Conservation (phyloP, 2,797 vertebrate genomes). For the Gobio occitaniae region DNA sequence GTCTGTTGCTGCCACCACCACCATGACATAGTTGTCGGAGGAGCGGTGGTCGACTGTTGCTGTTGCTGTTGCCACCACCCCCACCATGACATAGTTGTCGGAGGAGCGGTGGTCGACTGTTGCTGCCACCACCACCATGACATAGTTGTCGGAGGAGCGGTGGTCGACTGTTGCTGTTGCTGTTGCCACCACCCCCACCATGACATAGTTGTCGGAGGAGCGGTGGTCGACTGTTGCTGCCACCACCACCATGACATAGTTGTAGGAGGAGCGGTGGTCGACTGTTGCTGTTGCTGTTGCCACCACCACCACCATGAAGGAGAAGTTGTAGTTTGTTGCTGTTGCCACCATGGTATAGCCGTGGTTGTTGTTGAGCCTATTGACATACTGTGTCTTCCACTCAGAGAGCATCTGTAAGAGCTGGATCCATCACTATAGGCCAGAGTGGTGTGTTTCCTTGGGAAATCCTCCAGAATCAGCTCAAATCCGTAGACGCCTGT, state of each 20-base stretch:
- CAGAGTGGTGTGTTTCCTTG: conserved; percentile 55
- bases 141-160: neutral
- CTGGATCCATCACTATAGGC: conserved; percentile 61
- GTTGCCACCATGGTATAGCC: neutral
- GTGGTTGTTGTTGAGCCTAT: neutral
- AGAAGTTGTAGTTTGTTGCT: neutral
- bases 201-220: neutral
- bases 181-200: conserved; percentile 35
- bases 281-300: neutral
- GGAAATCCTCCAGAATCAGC: conserved; percentile 71
- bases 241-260: neutral
- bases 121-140: neutral
- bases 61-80: neutral
- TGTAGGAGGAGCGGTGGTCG: neutral
- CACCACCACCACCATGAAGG: neutral
- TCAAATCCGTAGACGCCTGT: conserved; percentile 59
- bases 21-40: neutral
- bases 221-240: neutral
- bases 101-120: neutral
- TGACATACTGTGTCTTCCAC: neutral
- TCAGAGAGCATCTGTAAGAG: conserved; percentile 33
- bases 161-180: neutral
- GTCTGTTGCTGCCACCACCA: neutral
- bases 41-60: neutral
- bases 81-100: neutral